Percentiles rank a stretch among this genome's conserved stretches.
Conservation (phyloP, 2,797 vertebrate genomes). For the Tenualosa ilisha region DNA sequence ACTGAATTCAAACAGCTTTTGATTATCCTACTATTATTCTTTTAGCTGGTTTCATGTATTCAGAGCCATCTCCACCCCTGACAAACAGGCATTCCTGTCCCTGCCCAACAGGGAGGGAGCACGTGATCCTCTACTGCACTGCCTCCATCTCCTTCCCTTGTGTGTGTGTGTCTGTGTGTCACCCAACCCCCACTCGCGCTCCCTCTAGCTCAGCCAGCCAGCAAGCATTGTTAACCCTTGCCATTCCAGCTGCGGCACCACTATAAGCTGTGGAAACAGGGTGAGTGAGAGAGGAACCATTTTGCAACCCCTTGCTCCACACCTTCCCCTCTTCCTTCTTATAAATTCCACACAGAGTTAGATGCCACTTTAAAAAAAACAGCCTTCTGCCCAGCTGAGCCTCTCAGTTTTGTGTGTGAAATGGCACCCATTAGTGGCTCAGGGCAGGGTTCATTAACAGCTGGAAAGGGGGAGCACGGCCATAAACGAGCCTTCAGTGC, state of each 20-base stretch:
- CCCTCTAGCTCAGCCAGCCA: slow-evolving; percentile 27
- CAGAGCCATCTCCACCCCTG: slow-evolving; percentile 19
- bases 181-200: slow-evolving; percentile 65
- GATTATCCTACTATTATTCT: neutral
- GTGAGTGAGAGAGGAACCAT: slow-evolving; percentile 47
- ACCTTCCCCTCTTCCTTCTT: neutral
- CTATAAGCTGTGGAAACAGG: slow-evolving; percentile 51
- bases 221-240: slow-evolving; percentile 66
- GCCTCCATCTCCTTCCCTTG: slow-evolving; percentile 47
- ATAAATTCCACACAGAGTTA: neutral
- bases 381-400: neutral
- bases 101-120: slow-evolving; percentile 33
- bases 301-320: slow-evolving; percentile 24
- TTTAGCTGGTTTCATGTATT: neutral
- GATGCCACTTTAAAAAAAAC: neutral
- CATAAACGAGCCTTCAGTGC: slow-evolving; percentile 6
- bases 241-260: slow-evolving; percentile 58
- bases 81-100: slow-evolving; percentile 46
- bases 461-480: slow-evolving; percentile 19
- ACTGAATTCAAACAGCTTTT: neutral
- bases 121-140: slow-evolving; percentile 46
- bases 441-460: slow-evolving; percentile 12
- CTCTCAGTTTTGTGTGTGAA: neutral
- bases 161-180: slow-evolving; percentile 47
- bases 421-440: slow-evolving; percentile 2